A percentile compares a stretch with the other conserved stretches of the same genome.
Evolutionary conservation across 2,888 invertebrate species (phyloP).

Genomic region (Choristoneura rosaceana): DNA sequence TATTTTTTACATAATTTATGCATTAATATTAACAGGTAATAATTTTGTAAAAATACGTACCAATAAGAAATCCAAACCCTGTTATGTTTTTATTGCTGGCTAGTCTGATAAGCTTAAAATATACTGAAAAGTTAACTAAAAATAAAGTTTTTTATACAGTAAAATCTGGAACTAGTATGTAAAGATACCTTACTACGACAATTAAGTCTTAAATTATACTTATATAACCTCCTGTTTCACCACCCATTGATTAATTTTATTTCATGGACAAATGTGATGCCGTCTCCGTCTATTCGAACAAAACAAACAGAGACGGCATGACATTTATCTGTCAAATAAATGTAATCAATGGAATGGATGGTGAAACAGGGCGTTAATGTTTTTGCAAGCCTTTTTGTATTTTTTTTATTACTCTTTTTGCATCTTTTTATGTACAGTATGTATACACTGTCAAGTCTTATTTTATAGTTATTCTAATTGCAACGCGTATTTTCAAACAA

Average conservation of each 20-base stretch:
- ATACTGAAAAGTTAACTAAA: neutral
- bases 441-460: conserved; percentile 28
- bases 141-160: neutral
- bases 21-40: neutral
- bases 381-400: conserved; percentile 29
- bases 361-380: neutral
- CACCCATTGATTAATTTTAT: too few relatives aligned
- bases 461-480: conserved; percentile 24
- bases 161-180: neutral
- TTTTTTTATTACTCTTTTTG: conserved; percentile 36
- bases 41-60: conserved; percentile 27
- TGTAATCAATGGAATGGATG: too few relatives aligned
- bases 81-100: conserved; percentile 3
- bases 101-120: neutral
- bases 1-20: conserved; percentile 1
- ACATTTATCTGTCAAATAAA: too few relatives aligned
- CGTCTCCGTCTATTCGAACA: too few relatives aligned
- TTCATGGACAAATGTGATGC: too few relatives aligned
- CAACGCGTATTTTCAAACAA: conserved; percentile 16
- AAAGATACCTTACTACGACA: too few relatives aligned
- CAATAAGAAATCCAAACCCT: conserved; percentile 9
- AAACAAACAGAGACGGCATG: too few relatives aligned
- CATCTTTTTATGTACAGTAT: conserved; percentile 38
- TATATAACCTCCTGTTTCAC: too few relatives aligned
- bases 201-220: neutral